phyloP scores from a whole-genome alignment of 2,888 invertebrate species.

The Andrena minutula region DNA sequence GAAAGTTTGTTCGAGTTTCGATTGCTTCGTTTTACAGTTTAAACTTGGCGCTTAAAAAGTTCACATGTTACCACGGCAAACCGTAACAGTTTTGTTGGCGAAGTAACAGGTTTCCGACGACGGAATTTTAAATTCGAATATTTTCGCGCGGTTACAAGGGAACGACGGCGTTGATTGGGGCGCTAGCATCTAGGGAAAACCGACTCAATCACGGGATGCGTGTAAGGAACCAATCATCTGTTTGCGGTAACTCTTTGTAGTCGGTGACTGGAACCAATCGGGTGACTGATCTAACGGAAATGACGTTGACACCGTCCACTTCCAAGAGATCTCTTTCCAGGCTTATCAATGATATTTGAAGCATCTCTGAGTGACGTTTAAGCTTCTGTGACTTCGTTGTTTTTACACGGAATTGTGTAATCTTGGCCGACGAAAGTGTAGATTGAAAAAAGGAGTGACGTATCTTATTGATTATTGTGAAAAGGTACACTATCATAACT shows the following conservation, averaged over 20 bases:
- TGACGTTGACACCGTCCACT: conserved; percentile 30
- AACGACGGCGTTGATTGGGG: conserved; percentile 26
- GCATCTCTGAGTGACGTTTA: conserved; percentile 22
- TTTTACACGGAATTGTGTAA: conserved; percentile 16
- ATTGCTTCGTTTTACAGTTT: too few relatives aligned
- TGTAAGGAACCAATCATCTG: conserved; percentile 27
- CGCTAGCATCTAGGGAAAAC: neutral
- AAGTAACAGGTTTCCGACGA: neutral
- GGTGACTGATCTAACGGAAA: conserved; percentile 29
- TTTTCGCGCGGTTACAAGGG: conserved; percentile 20
- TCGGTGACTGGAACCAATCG: conserved; percentile 30
- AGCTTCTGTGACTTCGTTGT: neutral
- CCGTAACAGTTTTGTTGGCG: too few relatives aligned
- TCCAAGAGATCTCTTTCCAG: conserved; percentile 6
- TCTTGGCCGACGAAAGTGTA: neutral
- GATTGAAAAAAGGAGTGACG: neutral
- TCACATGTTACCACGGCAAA: too few relatives aligned
- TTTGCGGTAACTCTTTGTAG: neutral
- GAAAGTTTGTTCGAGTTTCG: too few relatives aligned
- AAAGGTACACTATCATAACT: conserved; percentile 7
- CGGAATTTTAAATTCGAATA: conserved; percentile 10
- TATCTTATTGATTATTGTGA: neutral
- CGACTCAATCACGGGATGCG: neutral
- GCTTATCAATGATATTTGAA: conserved; percentile 47
- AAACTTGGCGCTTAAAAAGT: too few relatives aligned